These are phyloP conservation scores for Tipula confusa DNA, from an alignment of 2,888 invertebrate genomes.

Conservation along the genomic window DNA sequence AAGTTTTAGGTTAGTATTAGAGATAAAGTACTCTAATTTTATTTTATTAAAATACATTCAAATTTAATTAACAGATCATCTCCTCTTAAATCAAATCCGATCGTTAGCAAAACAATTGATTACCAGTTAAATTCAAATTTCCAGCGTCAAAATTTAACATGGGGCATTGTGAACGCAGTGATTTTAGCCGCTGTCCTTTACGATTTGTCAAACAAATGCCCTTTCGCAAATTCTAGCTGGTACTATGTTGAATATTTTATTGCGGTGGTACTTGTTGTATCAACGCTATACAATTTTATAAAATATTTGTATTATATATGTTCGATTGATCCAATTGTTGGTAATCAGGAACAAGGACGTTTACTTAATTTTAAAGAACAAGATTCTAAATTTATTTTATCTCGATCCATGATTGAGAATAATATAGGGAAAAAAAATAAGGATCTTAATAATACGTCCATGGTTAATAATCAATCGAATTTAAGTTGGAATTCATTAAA, in stretches of 20 bases:
- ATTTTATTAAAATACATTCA: not conserved
- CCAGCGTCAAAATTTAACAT: constrained; percentile 43
- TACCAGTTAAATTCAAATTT: constrained; percentile 41
- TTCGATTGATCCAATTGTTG: constrained; percentile 47
- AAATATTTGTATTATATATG: constrained; percentile 51
- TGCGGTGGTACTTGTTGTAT: constrained; percentile 50
- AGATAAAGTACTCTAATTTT: not conserved
- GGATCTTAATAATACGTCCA: constrained; percentile 35
- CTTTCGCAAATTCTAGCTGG: constrained; percentile 41
- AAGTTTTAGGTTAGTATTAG: not conserved
- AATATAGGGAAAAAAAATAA: not conserved
- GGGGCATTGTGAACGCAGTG: constrained; percentile 43
- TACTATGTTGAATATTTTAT: constrained; percentile 51
- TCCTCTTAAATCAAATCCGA: constrained; percentile 38
- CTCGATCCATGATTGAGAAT: not conserved
- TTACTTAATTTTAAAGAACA: constrained; percentile 53
- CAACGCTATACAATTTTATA: constrained; percentile 53
- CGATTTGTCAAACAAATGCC: constrained; percentile 45
- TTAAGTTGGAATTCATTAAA: constrained; percentile 50
- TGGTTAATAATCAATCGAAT: constrained; percentile 40
- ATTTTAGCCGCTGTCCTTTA: constrained; percentile 42
- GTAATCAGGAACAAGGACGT: constrained; percentile 53
- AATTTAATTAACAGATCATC: constrained; percentile 33
- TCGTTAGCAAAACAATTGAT: constrained; percentile 43
- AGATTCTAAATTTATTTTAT: constrained; percentile 27